These are phyloP conservation scores for Corythucha ciliata DNA, from an alignment of 2,888 invertebrate species.

Conservation along the genomic window DNA sequence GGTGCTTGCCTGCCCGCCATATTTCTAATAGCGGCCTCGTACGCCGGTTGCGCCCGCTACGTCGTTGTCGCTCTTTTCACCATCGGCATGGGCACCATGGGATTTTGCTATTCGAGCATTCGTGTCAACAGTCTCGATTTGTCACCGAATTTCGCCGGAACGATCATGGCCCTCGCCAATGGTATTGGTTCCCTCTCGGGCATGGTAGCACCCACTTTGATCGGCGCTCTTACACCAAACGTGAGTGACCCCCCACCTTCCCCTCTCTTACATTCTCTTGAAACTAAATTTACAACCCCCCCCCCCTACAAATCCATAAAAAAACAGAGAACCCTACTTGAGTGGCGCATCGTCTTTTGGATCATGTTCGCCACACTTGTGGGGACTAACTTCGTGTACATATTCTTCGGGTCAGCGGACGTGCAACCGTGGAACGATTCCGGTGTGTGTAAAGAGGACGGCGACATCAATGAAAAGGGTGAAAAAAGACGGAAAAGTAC, in stretches of 20 bases:
- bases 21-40: conserved; percentile 53
- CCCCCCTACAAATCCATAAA: neutral
- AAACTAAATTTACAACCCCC: neutral
- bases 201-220: conserved; percentile 51
- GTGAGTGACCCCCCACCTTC: conserved; percentile 28
- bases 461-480: neutral
- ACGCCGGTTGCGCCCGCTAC: conserved; percentile 49
- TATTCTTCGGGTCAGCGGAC: conserved; percentile 63
- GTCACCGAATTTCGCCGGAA: conserved; percentile 55
- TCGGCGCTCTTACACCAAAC: conserved; percentile 50
- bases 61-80: conserved; percentile 48
- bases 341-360: conserved; percentile 76
- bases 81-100: conserved; percentile 56
- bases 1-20: conserved; percentile 55
- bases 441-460: neutral
- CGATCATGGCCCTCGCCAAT: conserved; percentile 51
- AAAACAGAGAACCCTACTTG: conserved; percentile 42
- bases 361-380: conserved; percentile 60
- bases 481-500: conserved; percentile 17
- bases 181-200: conserved; percentile 54
- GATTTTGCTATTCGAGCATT: conserved; percentile 56
- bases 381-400: conserved; percentile 57
- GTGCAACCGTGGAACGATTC: conserved; percentile 67
- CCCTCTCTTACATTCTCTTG: too few species aligned
- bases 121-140: conserved; percentile 58